These are phyloP conservation scores for Pseudorhiza aurosa DNA, from an alignment of 30 jellyfish, hydroid and myxozoan species.

Conservation along the genomic window DNA sequence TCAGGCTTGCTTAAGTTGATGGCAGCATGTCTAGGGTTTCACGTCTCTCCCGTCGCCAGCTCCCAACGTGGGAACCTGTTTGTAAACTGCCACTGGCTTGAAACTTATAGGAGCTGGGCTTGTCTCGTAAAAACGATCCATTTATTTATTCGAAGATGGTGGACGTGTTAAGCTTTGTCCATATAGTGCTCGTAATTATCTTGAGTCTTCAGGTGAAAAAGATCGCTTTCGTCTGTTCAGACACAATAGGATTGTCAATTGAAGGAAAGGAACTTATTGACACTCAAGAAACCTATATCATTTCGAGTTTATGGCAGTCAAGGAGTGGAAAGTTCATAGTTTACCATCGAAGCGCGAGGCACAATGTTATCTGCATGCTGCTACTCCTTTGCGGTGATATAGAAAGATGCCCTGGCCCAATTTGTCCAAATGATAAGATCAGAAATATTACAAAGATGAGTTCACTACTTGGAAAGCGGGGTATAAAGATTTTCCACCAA, in stretches of 20 bases:
- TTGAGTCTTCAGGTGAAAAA: conserved; percentile 14
- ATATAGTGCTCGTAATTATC: conserved; percentile 6
- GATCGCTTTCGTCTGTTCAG: conserved; percentile 27
- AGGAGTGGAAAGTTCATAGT: conserved; percentile 22
- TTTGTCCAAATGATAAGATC: conserved; percentile 6
- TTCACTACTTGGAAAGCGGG: conserved; percentile 51
- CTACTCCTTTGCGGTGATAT: conserved; percentile 13
- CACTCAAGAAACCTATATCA: conserved; percentile 35
- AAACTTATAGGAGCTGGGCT: too few relatives aligned
- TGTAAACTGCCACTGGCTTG: too few relatives aligned
- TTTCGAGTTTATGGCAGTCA: conserved; percentile 50
- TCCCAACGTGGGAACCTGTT: too few relatives aligned
- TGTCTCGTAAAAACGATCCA: too few relatives aligned
- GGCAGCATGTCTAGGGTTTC: too few relatives aligned
- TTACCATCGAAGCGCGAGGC: conserved; percentile 38
- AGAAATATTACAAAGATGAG: conserved; percentile 27
- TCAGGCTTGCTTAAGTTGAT: too few relatives aligned
- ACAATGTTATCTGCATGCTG: conserved; percentile 6
- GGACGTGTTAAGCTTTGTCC: neutral
- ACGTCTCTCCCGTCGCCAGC: too few relatives aligned
- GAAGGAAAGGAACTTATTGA: conserved; percentile 19
- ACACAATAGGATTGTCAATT: conserved; percentile 33
- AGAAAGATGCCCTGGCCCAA: conserved; percentile 22
- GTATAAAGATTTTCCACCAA: conserved; percentile 60
- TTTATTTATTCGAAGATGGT: too few relatives aligned